Base-by-base conservation (phyloP, 2,888 invertebrate species). In the Omphaloscelis lunosa region DNA sequence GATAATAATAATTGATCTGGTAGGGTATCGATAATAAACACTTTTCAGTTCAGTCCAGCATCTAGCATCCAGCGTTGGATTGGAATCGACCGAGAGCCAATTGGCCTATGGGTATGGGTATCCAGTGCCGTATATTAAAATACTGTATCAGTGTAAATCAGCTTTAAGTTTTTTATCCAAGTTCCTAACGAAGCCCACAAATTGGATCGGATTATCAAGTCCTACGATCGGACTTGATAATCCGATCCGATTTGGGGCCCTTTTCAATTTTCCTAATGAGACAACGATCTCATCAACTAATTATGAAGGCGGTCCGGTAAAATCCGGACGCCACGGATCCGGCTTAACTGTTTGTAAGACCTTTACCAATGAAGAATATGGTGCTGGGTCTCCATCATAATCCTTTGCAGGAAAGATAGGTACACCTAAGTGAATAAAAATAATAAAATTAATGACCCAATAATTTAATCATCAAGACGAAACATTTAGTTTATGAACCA, bases 401-500 rank as follows among this genome's bases (percentile, higher is more conserved):
- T 53, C 15, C 53, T 67, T 48, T 29, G 9, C 48, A 67, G 15
- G 9, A 67, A 29, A 67, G 5, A 27, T 20, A 68, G 12, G 12
- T 20, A 71, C 17, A 20, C 20, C 6, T 6, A 6, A 41, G 1
- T 23, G 0, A 29, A 51, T 8, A 61, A 15, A 17, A 34, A 15
- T 20, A 27, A 34, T 34, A 23, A 45, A 58, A 17, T 8, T 4
- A 17, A 34, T 29, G 29, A 34, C 23, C 15, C 2, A 41, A 56
- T 66, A 51, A 62, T 75, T 39, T 66, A 75, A 79, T 78, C 34
- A 41, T 29, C 39, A 39, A 48, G 12, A 41, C 2, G 6, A 39
- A n/a, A 45, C 15, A 27, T 20, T 63, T 45, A 66, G 1, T 23
- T 17, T 48, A 17, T 12, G 15, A 29, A 86, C 84, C 86, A 88